A percentile compares a stretch with the other conserved stretches of the same genome.
phyloP scores from a whole-genome alignment of 2,888 invertebrate genomes.

The Dromius quadrimaculatus region DNA sequence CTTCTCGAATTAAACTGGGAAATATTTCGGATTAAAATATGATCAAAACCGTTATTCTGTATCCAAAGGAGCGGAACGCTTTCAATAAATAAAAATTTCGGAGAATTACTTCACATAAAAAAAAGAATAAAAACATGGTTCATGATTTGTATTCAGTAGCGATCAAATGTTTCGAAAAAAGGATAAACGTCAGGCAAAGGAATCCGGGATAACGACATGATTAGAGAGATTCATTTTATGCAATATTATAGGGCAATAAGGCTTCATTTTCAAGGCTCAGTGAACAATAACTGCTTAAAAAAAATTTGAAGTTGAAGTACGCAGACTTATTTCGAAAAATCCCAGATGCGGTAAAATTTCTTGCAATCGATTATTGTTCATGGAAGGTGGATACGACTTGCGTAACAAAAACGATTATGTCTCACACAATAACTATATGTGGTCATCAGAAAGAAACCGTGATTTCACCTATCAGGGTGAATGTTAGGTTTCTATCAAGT shows the following conservation, averaged over 20 bases:
- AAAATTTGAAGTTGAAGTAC: too few species aligned
- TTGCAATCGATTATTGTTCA: too few species aligned
- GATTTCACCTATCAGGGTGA: too few species aligned
- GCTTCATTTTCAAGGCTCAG: conserved; percentile 17
- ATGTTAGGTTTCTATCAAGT: too few species aligned
- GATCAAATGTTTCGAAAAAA: conserved; percentile 20
- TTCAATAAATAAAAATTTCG: conserved; percentile 18
- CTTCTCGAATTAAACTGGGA: not conserved
- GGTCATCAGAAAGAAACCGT: too few species aligned
- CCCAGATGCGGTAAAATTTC: too few species aligned
- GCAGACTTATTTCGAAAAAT: too few species aligned
- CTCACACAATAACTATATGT: too few species aligned
- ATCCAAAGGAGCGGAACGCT: not conserved
- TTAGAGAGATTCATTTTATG: conserved; percentile 25
- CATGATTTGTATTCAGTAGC: conserved; percentile 16
- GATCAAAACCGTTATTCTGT: conserved; percentile 17
- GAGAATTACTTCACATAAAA: not conserved
- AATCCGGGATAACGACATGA: conserved; percentile 25
- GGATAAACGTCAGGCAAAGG: conserved; percentile 3
- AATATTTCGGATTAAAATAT: conserved; percentile 26
- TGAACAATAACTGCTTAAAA: not conserved
- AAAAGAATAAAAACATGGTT: not conserved
- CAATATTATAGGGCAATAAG: not conserved
- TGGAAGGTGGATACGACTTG: too few species aligned
- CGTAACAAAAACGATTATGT: too few species aligned